Evolutionary conservation across 1,140 invertebrate genomes (phyloP).

Genomic region (Nephila pilipes): DNA sequence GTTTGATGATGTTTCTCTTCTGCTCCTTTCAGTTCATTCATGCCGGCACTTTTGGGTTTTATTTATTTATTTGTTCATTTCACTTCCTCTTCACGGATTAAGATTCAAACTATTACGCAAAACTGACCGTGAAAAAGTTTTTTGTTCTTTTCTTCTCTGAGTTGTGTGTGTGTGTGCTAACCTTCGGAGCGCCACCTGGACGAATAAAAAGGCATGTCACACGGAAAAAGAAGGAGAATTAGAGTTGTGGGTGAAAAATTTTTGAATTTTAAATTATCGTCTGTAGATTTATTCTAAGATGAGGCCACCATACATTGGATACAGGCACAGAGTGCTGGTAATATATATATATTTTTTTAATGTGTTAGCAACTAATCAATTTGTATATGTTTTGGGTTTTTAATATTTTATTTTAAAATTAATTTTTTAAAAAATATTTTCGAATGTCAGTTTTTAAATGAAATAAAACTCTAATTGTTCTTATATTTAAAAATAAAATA

Average conservation of each 20-base stretch:
- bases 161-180: not conserved
- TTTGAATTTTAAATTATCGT: not conserved
- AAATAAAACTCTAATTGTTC: no score
- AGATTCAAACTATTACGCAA: conserved; percentile 5
- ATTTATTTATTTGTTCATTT: not conserved
- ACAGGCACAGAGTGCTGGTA: conserved; percentile 12
- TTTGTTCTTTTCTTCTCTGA: conserved; percentile 17
- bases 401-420: no score
- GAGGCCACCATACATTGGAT: conserved; percentile 28
- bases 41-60: not conserved
- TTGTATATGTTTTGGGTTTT: no score
- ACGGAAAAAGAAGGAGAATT: not conserved
- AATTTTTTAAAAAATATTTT: no score
- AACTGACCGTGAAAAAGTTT: conserved; percentile 63
- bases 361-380: not conserved
- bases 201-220: not conserved
- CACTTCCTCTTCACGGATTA: conserved; percentile 6
- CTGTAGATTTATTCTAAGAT: conserved; percentile 12
- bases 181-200: conserved; percentile 61
- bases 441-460: no score
- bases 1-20: not conserved
- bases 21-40: not conserved
- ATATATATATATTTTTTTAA: not conserved
- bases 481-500: no score
- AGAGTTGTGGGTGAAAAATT: not conserved